A percentile compares a stretch with the other conserved stretches of the same genome.
phyloP scores from a whole-genome alignment of 2,113 vertebrate species.

The Tragelaphus imberbis region DNA sequence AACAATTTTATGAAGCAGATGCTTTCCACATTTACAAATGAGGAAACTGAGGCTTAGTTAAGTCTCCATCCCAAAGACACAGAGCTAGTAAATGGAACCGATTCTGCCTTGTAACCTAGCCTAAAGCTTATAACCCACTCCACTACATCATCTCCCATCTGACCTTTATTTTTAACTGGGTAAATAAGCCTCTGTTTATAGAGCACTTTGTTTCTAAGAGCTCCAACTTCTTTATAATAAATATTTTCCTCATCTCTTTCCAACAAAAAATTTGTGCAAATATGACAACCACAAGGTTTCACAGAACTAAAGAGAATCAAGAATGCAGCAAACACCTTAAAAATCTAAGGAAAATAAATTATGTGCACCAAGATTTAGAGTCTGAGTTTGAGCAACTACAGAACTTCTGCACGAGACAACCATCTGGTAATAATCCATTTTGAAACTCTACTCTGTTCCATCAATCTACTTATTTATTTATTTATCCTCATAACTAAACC shows the following conservation, averaged over 20 bases:
- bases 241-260: constrained; percentile 12
- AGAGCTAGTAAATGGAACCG: not conserved
- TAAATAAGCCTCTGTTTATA: not conserved
- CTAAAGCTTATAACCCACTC: not conserved
- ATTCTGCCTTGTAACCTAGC: not conserved
- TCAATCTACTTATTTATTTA: not conserved
- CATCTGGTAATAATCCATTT: not conserved
- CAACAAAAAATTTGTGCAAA: not conserved
- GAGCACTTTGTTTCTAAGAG: not conserved
- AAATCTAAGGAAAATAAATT: not conserved
- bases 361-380: not conserved
- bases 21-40: not conserved
- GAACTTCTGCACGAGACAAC: not conserved
- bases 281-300: not conserved
- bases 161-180: not conserved
- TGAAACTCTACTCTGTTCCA: not conserved
- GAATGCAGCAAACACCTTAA: not conserved
- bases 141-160: not conserved
- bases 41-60: not conserved
- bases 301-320: not conserved
- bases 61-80: not conserved
- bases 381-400: not conserved
- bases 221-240: not conserved
- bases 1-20: not conserved
- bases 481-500: not conserved